These are phyloP conservation scores for Lagocephalus sceleratus DNA, from an alignment of 2,797 vertebrate species.

Conservation along the genomic window DNA sequence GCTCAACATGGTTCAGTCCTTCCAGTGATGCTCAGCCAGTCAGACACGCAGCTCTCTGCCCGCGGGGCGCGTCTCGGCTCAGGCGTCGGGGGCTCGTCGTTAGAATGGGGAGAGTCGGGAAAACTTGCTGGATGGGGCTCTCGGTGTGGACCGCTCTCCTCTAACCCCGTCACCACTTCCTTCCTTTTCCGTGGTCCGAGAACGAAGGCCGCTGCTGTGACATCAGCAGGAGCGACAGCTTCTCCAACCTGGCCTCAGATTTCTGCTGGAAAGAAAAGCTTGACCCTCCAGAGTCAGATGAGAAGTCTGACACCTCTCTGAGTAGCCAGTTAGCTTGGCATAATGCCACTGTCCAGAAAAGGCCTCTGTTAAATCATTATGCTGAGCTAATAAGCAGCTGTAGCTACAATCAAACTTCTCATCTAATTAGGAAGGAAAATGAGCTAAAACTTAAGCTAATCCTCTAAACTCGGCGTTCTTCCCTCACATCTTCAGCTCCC, in stretches of 20 bases:
- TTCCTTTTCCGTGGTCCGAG: slow-evolving; percentile 36
- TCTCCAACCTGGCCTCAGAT: slow-evolving; percentile 32
- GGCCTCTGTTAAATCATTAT: background rate
- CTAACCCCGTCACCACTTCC: slow-evolving; percentile 27
- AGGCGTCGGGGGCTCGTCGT: background rate
- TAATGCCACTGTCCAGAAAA: slow-evolving; percentile 5
- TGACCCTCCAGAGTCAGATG: background rate
- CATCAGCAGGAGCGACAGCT: background rate
- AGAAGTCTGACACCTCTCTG: background rate
- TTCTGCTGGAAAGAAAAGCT: slow-evolving; percentile 36
- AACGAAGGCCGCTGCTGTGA: slow-evolving; percentile 1
- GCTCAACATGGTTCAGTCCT: background rate
- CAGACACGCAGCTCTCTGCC: too few species aligned
- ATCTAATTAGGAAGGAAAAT: background rate
- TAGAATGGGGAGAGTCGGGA: background rate
- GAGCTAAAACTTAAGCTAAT: slow-evolving; percentile 26
- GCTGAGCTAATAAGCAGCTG: slow-evolving; percentile 10
- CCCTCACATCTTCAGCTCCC: background rate
- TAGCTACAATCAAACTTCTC: background rate
- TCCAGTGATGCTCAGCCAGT: background rate
- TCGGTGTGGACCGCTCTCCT: slow-evolving; percentile 10
- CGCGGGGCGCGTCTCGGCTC: background rate
- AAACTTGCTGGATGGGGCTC: slow-evolving; percentile 66
- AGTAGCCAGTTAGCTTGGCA: background rate
- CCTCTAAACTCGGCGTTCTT: slow-evolving; percentile 8